Percentiles rank a stretch among this genome's conserved stretches.
phyloP scores from a whole-genome alignment of 2,888 invertebrate species.

The Acleris cristana region DNA sequence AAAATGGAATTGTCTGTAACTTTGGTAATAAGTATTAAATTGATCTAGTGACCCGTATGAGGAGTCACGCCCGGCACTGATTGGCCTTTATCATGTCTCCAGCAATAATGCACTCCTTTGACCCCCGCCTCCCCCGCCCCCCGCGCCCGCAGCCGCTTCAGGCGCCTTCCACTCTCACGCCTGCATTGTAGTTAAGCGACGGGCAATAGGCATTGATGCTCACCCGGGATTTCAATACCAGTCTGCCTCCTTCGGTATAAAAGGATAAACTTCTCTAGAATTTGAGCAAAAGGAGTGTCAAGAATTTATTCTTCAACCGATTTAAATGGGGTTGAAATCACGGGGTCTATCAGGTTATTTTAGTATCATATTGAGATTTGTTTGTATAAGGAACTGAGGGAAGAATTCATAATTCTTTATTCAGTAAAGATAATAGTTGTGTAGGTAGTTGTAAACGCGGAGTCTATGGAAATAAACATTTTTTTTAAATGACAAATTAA shows the following conservation, averaged over 20 bases:
- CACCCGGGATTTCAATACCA: slow-evolving; percentile 77
- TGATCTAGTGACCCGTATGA: slow-evolving; percentile 38
- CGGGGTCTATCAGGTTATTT: neutral
- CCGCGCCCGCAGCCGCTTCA: slow-evolving; percentile 49
- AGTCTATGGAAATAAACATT: too few species aligned
- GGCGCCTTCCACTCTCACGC: slow-evolving; percentile 40
- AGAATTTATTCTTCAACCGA: slow-evolving; percentile 34
- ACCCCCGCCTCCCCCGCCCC: slow-evolving; percentile 43
- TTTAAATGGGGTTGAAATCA: slow-evolving; percentile 12
- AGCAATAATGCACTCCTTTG: slow-evolving; percentile 71
- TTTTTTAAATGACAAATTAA: neutral
- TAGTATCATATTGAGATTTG: neutral
- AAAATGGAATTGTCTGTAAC: neutral
- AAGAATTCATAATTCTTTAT: too few species aligned
- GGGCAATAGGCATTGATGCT: slow-evolving; percentile 81
- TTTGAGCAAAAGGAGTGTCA: slow-evolving; percentile 55
- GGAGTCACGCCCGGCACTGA: slow-evolving; percentile 23
- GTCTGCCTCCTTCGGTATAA: slow-evolving; percentile 73
- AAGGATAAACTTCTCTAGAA: slow-evolving; percentile 69
- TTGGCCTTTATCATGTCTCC: slow-evolving; percentile 44
- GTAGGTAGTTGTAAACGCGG: too few species aligned
- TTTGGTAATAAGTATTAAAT: neutral
- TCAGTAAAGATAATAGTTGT: too few species aligned
- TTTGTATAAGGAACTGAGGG: too few species aligned
- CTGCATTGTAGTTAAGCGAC: slow-evolving; percentile 72